Percentiles rank a stretch among this genome's conserved stretches.
These are phyloP conservation scores for Trematomus loennbergii DNA, from an alignment of 2,113 vertebrate genomes.

Conservation along the genomic window DNA sequence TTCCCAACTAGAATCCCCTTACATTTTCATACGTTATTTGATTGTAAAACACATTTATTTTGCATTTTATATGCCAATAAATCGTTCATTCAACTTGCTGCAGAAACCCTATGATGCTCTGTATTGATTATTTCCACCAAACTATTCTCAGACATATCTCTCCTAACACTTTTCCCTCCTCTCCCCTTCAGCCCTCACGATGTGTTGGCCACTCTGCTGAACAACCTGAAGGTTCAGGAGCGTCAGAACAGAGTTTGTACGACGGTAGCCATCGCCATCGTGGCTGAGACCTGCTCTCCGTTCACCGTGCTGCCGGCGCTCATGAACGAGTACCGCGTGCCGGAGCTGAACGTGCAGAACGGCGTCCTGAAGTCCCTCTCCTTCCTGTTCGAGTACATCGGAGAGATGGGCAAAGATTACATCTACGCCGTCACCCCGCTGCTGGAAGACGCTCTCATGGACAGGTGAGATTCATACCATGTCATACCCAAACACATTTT, in stretches of 20 bases:
- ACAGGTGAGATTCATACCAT: constrained; percentile 85
- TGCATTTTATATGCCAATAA: not conserved
- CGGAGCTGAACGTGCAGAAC: constrained; percentile 98
- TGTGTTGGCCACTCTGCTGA: constrained; percentile 95
- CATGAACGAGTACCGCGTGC: constrained; percentile 99
- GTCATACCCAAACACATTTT: too few relatives aligned
- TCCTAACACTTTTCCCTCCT: not conserved
- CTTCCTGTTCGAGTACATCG: constrained; percentile 98
- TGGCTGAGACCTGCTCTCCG: constrained; percentile 97
- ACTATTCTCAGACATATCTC: too few relatives aligned
- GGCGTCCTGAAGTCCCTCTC: constrained; percentile 98
- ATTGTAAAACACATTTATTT: not conserved
- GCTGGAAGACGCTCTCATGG: constrained; percentile 98
- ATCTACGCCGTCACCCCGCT: constrained; percentile 98
- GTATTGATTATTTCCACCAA: not conserved
- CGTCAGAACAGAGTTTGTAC: constrained; percentile 98
- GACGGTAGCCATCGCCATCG: constrained; percentile 98
- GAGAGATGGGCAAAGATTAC: constrained; percentile 99
- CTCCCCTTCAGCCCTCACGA: constrained; percentile 90
- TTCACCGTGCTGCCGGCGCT: constrained; percentile 98
- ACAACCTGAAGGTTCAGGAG: constrained; percentile 98
- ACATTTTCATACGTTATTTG: not conserved
- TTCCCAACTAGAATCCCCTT: not conserved
- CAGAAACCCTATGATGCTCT: not conserved
- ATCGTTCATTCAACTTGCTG: not conserved